Evolutionary conservation across 2,797 vertebrate genomes (phyloP).

Genomic region (Onychomys torridus): DNA sequence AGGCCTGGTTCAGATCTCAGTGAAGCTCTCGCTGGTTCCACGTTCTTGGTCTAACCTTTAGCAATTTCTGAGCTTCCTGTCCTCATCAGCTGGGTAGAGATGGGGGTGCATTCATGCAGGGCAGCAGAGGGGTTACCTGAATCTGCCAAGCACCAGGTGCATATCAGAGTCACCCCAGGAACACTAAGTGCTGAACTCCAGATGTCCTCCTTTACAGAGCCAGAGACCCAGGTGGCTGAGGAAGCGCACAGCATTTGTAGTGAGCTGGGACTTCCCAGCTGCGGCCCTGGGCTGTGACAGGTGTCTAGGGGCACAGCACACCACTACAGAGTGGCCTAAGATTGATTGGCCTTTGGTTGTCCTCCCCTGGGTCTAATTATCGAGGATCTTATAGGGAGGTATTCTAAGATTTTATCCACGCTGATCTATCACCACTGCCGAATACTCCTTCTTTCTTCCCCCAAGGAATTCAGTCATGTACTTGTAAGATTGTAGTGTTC

Average conservation of each 20-base stretch:
- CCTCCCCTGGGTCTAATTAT: constrained; percentile 13
- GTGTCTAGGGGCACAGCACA: not conserved
- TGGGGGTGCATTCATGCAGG: not conserved
- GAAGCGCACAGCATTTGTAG: not conserved
- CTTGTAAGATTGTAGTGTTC: not conserved
- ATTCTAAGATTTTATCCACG: not conserved
- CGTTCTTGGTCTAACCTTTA: not conserved
- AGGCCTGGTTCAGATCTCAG: not conserved
- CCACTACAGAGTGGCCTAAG: not conserved
- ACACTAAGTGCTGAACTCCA: not conserved
- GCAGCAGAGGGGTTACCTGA: not conserved
- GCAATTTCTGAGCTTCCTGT: not conserved
- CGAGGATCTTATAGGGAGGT: not conserved
- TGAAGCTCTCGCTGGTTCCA: constrained; percentile 1
- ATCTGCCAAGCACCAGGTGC: not conserved
- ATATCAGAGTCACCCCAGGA: not conserved
- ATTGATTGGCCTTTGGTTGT: not conserved
- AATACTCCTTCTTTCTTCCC: not conserved
- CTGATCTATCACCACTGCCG: not conserved
- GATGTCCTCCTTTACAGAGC: not conserved
- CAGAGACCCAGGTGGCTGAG: not conserved
- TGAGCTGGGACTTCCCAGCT: not conserved
- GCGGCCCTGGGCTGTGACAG: not conserved
- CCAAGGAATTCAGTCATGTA: not conserved
- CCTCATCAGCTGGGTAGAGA: not conserved